Base-by-base conservation (phyloP, 2,888 invertebrate genomes). In the Eupelmus urozonus region DNA sequence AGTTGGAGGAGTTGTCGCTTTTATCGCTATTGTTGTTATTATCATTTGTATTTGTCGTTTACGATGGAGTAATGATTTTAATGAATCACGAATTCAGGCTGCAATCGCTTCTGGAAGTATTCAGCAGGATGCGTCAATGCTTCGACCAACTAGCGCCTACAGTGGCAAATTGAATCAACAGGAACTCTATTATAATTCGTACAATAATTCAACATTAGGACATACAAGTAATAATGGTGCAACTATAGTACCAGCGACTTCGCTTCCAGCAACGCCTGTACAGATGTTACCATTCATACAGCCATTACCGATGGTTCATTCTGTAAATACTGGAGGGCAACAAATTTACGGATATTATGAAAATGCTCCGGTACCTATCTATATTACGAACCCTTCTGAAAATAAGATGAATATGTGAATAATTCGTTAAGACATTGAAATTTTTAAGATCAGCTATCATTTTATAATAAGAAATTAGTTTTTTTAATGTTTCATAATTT, bases 1-100 rank as follows among this genome's bases (percentile, higher is more conserved):
- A 82, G 97, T 97, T 0, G 97, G 97, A 0, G 97, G 97, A 1
- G 97, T 97, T 0, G 96, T 97, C 0, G 96, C 96, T 0, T 96
- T 97, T 87, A 96, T 97, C 82, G 95, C 95, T 13, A 95, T 97
- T 81, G 92, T 97, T 71, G 95, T 97, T 45, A 94, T 97, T 34
- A 94, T 94, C n/a, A 96, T 96, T 82, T 97, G 97, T 86, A 95
- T 97, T 53, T 95, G 97, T 42, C 92, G 97, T 18, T 89, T 96
- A 85, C 91, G 94, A 80, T 93, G 95, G 93, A 92, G 93, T 51
- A 92, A 86, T 49, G 85, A 85, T 13, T 83, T 87, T 7, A 87
- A 86, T 73, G 88, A 89, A 23, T 85, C 88, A 0, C 83, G 85
- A 11, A 87, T 89, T 83, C 86, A 88, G 1, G 85, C 85, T 1